phyloP scores from a whole-genome alignment of 2,113 vertebrate species.

The Zootoca vivipara region DNA sequence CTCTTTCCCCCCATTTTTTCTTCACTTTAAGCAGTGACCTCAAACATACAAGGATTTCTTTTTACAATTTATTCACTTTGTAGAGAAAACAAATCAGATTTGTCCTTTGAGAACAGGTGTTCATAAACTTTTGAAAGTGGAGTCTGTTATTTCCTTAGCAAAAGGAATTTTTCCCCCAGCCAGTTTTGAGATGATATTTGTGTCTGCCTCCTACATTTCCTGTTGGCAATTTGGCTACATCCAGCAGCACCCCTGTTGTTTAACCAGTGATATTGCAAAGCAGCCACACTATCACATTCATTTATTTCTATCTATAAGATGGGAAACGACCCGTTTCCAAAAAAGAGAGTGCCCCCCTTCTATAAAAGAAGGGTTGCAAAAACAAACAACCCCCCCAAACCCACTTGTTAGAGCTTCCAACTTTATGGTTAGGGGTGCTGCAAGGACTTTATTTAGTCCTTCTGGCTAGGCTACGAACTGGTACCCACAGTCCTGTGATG shows the following conservation, averaged over 20 bases:
- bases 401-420: background rate
- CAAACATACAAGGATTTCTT: background rate
- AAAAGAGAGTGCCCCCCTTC: background rate
- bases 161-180: slow-evolving; percentile 23
- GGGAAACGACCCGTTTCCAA: background rate
- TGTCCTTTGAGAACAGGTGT: background rate
- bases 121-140: slow-evolving; percentile 14
- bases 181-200: slow-evolving; percentile 11
- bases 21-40: slow-evolving; percentile 10
- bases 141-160: slow-evolving; percentile 31
- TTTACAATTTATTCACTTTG: background rate
- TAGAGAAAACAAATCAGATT: slow-evolving; percentile 14
- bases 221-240: background rate
- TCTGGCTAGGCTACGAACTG: background rate
- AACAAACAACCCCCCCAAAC: background rate
- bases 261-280: background rate
- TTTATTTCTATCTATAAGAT: background rate
- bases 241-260: background rate
- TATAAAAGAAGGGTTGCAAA: background rate
- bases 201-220: background rate
- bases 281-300: background rate
- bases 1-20: background rate
- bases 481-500: background rate
- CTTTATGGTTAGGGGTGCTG: no score
- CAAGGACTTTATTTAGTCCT: background rate